Evolutionary conservation across 2,797 vertebrate genomes (phyloP).

Genomic region (Parotocinclus haroldoi): DNA sequence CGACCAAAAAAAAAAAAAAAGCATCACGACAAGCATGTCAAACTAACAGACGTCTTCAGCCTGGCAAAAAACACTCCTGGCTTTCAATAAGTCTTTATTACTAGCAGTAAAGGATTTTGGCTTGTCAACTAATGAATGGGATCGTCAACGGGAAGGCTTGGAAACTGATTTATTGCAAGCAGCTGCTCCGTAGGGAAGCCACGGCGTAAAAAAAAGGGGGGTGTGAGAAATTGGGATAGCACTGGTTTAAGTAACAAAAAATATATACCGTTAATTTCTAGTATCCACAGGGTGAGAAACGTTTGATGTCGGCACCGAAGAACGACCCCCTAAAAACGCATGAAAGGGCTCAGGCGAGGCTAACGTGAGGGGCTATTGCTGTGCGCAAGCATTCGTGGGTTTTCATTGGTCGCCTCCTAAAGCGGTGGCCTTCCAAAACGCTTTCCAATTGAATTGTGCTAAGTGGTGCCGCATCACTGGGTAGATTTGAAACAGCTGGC

Average conservation of each 20-base stretch:
- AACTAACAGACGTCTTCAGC: neutral
- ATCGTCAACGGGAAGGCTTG: neutral
- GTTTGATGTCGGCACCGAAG: too few species aligned
- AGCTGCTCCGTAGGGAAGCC: neutral
- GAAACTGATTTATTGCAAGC: conserved; percentile 32
- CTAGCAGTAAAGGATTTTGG: too few species aligned
- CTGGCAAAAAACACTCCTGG: neutral
- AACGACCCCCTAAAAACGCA: too few species aligned
- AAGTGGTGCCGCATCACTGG: neutral
- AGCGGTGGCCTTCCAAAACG: conserved; percentile 14
- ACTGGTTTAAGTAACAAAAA: too few species aligned
- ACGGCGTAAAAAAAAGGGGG: too few species aligned
- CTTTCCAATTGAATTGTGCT: neutral
- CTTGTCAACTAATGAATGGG: too few species aligned
- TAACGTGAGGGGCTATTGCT: neutral
- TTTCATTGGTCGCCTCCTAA: neutral
- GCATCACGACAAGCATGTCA: neutral
- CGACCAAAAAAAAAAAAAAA: neutral
- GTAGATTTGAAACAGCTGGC: neutral
- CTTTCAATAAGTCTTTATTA: too few species aligned
- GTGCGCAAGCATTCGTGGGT: neutral
- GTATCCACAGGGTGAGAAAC: too few species aligned
- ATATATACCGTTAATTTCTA: too few species aligned
- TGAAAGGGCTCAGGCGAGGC: too few species aligned
- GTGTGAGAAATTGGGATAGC: too few species aligned